These are phyloP conservation scores for Ciconia nigra DNA, from an alignment of 2,797 vertebrate genomes.

Conservation along the genomic window DNA sequence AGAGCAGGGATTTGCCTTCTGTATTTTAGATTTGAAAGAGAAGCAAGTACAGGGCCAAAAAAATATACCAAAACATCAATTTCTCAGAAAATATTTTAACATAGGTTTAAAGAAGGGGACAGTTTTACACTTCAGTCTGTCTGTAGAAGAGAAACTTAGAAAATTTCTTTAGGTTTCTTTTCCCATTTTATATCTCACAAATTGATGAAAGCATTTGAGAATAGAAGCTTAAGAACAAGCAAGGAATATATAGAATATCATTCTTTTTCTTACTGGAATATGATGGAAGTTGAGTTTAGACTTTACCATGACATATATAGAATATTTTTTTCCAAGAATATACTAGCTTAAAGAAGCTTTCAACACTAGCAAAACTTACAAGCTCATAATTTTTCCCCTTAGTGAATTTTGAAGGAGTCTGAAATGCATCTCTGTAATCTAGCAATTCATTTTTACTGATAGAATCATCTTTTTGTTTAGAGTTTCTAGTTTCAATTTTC, in stretches of 20 bases:
- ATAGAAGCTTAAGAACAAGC: neutral
- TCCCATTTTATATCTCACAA: neutral
- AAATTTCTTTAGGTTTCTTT: neutral
- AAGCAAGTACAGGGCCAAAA: neutral
- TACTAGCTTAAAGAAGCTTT: neutral
- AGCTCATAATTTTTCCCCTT: neutral
- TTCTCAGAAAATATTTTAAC: neutral
- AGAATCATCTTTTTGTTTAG: neutral
- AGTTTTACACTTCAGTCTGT: neutral
- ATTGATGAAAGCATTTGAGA: neutral
- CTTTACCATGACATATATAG: neutral
- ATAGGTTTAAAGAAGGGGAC: neutral
- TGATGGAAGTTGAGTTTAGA: neutral
- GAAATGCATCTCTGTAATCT: neutral
- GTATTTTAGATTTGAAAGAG: neutral
- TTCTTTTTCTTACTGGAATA: neutral
- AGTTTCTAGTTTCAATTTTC: neutral
- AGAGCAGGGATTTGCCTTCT: neutral
- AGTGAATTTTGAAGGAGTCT: neutral
- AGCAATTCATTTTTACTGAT: neutral
- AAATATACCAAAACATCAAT: neutral
- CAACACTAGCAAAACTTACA: neutral
- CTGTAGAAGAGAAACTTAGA: neutral
- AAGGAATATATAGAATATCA: neutral
- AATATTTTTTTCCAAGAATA: neutral